These are phyloP conservation scores for Anableps anableps DNA, from an alignment of 2,797 vertebrate genomes.

Conservation along the genomic window DNA sequence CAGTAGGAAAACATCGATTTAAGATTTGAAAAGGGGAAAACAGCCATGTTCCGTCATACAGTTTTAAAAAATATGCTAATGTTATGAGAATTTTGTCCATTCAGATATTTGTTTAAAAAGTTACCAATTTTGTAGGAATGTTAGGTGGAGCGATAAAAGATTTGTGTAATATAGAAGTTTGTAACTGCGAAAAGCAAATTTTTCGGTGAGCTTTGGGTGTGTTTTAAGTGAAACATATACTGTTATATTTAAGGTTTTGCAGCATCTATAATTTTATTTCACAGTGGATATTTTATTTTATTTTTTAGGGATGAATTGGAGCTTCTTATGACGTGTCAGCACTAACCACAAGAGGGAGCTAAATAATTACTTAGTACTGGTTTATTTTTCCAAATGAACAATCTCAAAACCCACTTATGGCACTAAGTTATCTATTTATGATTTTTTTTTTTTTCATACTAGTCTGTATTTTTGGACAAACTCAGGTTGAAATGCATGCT, in stretches of 20 bases:
- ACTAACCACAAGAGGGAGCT: conserved; percentile 69
- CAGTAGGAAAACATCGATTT: conserved; percentile 9
- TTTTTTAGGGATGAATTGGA: neutral
- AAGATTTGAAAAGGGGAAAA: conserved; percentile 8
- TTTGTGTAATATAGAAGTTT: conserved; percentile 37
- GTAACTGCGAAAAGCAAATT: conserved; percentile 5
- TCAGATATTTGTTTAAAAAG: neutral
- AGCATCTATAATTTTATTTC: conserved; percentile 26
- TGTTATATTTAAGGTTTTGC: conserved; percentile 10
- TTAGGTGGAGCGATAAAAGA: conserved; percentile 34
- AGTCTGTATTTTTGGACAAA: conserved; percentile 61
- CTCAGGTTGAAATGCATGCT: conserved; percentile 77
- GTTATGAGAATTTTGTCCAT: conserved; percentile 25
- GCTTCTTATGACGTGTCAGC: conserved; percentile 5
- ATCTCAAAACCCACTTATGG: conserved; percentile 30
- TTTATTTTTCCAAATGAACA: conserved; percentile 21
- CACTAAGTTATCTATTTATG: conserved; percentile 30
- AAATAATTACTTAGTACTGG: conserved; percentile 36
- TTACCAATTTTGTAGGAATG: conserved; percentile 15
- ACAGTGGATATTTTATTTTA: neutral
- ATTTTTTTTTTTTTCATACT: conserved; percentile 29
- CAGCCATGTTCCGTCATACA: conserved; percentile 18
- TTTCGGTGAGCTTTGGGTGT: conserved; percentile 35
- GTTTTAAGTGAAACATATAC: conserved; percentile 21
- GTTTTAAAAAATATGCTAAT: conserved; percentile 8